Percentiles rank a stretch among this genome's conserved stretches.
phyloP scores from a whole-genome alignment of 1,140 invertebrate species.

The Formica selysi region DNA sequence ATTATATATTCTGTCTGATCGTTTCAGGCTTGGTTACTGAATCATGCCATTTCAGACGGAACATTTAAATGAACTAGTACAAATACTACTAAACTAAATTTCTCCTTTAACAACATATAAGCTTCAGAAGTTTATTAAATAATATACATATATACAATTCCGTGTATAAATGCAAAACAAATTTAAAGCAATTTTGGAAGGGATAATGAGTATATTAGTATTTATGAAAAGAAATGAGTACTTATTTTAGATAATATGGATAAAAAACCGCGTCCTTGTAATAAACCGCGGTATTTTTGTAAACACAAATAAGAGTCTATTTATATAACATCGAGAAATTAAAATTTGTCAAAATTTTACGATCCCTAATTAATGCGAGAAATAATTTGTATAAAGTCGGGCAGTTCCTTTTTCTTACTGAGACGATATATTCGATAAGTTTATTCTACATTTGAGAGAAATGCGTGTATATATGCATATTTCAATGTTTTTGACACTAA shows the following conservation, averaged over 20 bases:
- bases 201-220: not conserved
- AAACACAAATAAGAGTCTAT: conserved; percentile 1
- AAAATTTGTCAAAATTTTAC: too few species aligned
- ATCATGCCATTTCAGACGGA: conserved; percentile 9
- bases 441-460: not conserved
- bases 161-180: not conserved
- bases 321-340: not conserved
- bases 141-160: not conserved
- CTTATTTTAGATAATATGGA: not conserved
- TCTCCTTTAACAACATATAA: not conserved
- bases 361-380: too few species aligned
- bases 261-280: not conserved
- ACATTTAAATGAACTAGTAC: not conserved
- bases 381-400: too few species aligned
- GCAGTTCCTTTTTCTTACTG: not conserved
- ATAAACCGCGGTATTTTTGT: not conserved
- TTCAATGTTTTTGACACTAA: not conserved
- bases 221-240: not conserved
- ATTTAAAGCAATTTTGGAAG: not conserved
- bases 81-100: conserved; percentile 27
- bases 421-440: not conserved
- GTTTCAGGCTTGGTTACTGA: conserved; percentile 28
- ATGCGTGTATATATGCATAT: not conserved
- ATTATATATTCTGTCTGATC: conserved; percentile 46
- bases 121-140: not conserved